These are phyloP conservation scores for Leucoma salicis DNA, from an alignment of 2,888 invertebrate species.

Conservation along the genomic window DNA sequence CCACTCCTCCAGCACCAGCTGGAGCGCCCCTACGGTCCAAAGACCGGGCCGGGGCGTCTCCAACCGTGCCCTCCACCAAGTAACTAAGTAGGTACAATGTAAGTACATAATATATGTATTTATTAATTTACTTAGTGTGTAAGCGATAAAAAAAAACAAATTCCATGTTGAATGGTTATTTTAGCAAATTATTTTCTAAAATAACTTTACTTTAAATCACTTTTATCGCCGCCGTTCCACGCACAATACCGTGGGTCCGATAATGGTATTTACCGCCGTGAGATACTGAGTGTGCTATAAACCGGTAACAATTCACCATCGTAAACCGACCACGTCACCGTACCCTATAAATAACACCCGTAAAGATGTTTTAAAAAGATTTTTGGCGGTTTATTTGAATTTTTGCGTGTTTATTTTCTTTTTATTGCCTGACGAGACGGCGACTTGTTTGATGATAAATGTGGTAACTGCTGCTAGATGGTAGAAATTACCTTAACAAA, in stretches of 20 bases:
- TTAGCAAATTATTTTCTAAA: background rate
- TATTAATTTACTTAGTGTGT: too few species aligned
- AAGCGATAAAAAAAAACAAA: too few species aligned
- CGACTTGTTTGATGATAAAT: too few species aligned
- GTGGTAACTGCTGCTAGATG: too few species aligned
- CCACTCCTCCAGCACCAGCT: too few species aligned
- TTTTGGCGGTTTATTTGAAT: constrained; percentile 15
- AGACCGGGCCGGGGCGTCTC: too few species aligned
- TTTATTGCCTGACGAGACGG: background rate
- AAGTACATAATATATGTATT: too few species aligned
- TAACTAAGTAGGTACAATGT: too few species aligned
- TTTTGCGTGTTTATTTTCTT: constrained; percentile 1
- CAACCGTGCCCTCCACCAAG: too few species aligned
- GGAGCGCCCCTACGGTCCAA: too few species aligned
- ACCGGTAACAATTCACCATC: constrained; percentile 48
- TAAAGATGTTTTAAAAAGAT: constrained; percentile 41
- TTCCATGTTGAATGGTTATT: too few species aligned
- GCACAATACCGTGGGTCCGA: constrained; percentile 28
- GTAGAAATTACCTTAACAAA: too few species aligned
- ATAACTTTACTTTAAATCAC: constrained; percentile 1
- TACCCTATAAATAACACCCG: constrained; percentile 43
- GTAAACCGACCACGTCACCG: constrained; percentile 47
- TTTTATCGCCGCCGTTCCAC: constrained; percentile 23
- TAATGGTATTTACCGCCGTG: constrained; percentile 33
- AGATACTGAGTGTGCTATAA: constrained; percentile 35